Conservation (phyloP, 2,888 invertebrate genomes). For the Balanococcus diminutus region DNA sequence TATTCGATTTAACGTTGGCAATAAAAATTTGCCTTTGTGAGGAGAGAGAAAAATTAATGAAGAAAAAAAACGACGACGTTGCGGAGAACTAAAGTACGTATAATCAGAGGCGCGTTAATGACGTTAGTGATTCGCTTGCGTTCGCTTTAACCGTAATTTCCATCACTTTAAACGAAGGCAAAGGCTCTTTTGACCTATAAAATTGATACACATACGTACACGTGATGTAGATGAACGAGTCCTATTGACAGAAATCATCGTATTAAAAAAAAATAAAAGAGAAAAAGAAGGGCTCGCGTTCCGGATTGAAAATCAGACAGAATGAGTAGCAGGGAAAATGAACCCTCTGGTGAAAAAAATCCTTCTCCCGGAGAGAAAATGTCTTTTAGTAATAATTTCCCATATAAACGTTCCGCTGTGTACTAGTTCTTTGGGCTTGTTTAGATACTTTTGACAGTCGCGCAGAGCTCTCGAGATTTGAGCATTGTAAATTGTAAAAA, state of each 20-base stretch:
- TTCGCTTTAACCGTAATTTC: constrained; percentile 16
- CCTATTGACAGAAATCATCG: constrained; percentile 8
- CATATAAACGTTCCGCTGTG: not conserved
- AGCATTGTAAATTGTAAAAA: constrained; percentile 38
- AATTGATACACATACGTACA: constrained; percentile 25
- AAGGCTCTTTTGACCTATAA: constrained; percentile 24
- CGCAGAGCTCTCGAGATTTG: constrained; percentile 19
- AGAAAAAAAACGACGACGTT: constrained; percentile 9
- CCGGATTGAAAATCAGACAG: not conserved
- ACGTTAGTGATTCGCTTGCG: constrained; percentile 4
- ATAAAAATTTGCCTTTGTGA: constrained; percentile 28
- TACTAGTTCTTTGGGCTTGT: not conserved
- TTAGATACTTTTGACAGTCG: not conserved
- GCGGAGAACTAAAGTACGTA: not conserved
- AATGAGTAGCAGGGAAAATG: not conserved
- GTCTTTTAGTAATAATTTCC: constrained; percentile 20
- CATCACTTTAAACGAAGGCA: not conserved
- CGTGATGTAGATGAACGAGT: not conserved
- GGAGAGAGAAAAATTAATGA: constrained; percentile 8
- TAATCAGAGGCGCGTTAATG: constrained; percentile 24
- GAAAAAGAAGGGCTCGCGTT: not conserved
- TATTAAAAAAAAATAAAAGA: not conserved
- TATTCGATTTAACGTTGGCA: constrained; percentile 39
- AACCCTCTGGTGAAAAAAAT: not conserved
- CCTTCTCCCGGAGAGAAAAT: not conserved